phyloP scores from a whole-genome alignment of 53 echinoderm and acorn worm genomes.

The Crossaster papposus region DNA sequence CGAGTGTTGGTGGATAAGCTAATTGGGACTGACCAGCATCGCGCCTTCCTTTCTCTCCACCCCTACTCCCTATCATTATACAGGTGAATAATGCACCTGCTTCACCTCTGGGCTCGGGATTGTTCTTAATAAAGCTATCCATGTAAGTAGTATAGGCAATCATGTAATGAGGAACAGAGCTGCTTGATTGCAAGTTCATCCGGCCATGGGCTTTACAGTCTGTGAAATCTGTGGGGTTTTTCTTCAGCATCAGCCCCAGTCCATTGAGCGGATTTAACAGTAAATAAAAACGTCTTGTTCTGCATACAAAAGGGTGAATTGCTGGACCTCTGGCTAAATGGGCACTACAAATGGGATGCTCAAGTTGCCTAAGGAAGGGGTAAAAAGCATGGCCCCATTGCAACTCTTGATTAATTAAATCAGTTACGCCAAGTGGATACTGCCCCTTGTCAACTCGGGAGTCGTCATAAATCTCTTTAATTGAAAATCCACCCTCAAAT shows the following conservation, averaged over 20 bases:
- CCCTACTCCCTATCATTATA: constrained; percentile 8
- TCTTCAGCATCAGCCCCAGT: background rate
- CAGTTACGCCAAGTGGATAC: background rate
- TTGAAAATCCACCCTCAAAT: background rate
- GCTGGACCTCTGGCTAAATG: background rate
- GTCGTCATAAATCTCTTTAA: background rate
- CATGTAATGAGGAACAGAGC: constrained; percentile 30
- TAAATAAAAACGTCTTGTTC: background rate
- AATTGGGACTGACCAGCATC: constrained; percentile 37
- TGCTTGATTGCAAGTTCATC: constrained; percentile 35
- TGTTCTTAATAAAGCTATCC: constrained; percentile 37
- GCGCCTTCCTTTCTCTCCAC: no score
- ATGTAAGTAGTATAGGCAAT: background rate
- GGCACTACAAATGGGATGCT: background rate
- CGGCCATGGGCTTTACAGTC: background rate
- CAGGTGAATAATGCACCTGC: constrained; percentile 53
- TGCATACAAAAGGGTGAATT: background rate
- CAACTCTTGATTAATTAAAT: background rate
- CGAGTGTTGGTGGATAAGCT: constrained; percentile 5
- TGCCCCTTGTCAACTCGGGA: background rate
- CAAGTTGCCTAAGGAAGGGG: background rate
- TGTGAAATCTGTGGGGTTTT: background rate
- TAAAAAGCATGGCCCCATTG: background rate
- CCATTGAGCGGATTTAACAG: background rate
- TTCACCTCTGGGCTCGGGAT: constrained; percentile 50